Evolutionary conservation across 1,140 invertebrate genomes (phyloP), one percentile per base, ranked within the genome.

Genomic region (Proctacanthus coquilletti): DNA sequence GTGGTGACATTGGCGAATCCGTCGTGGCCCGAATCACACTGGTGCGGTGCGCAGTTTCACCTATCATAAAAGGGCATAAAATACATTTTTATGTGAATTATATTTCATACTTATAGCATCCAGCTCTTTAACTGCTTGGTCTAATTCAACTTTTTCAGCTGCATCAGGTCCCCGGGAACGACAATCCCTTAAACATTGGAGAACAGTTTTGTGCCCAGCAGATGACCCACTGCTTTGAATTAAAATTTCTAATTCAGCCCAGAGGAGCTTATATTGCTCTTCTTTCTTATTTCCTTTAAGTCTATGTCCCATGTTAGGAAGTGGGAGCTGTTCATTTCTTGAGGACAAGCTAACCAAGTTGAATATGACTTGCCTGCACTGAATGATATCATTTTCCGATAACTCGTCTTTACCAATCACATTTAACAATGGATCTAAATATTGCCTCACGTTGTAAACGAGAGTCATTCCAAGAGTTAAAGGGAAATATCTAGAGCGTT

Each of bases 401-500:
- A 97, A 61, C 18, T 73, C 72, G 42, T 92, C 85, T 53, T 93
- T 85, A 0, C 81, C 68, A 45, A 92, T 78, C 29, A 92, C 56
- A 5, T 74, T 62, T 0, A 82, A 72, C 6, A 95, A 54, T 1
- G 85, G 84, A 47, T 87, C 83, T 39, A 91, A 69, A 41, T 83
- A 72, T 81, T 77, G 74, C 52, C 76, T 75, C 40, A 93, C 65
- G 52, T 92, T 93, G 49, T 86, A 95, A 46, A 96, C 77, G 9
- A 91, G 72, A 1, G 88, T 93, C 4, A 84, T 80, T 11, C 82
- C 83, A 2, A 47, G 38, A 5, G 85, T 91, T 34, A 95, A 70
- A 0, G 93, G 92, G 84, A 89, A 97, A 61, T 89, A 91, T 34
- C 80, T 76, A 0, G 89, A 91, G 41, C 82, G 71, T 19, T 85